Evolutionary conservation across 2,113 vertebrate genomes (phyloP), one percentile per base, ranked within the genome.

Genomic region (Salvelinus alpinus): DNA sequence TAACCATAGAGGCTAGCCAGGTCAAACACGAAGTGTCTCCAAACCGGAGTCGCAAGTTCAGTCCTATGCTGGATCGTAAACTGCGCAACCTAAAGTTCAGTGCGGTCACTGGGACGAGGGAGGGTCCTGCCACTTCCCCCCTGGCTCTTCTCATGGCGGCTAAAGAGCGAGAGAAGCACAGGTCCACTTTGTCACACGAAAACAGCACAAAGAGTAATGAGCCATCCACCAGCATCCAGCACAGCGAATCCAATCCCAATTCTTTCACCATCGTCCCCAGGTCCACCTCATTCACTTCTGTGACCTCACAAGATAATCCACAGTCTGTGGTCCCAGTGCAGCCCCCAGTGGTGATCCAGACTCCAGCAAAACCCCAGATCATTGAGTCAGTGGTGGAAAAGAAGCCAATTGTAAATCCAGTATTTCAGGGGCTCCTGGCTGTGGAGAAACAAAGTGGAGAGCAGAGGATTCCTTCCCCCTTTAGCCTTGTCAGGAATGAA

Each of bases 141-240:
- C 90, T 99, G 87, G 95, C 95, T 2, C 94, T 99, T 74, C 91
- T 99, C 24, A 88, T 94, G 80, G 97, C 97, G 0, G 97, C 97
- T 68, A 95, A 95, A 80, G 92, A 96, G 88, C 91, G 97, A 3
- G 96, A 97, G 0, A 95, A 94, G 82, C 92, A 94, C 4, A 93
- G 86, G 72, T 54, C 85, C 3, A n/a, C 6, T 71, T 59, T 85
- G 54, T 90, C 86, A 1, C 84, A 57, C 1, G 81, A 89, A 82
- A 87, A 81, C 78, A 92, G 84, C 47, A n/a, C n/a, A 22, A 87
- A 74, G 25, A 87, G 64, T 3, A 88, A 64, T 29, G 84, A 91
- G 3, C 80, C 78, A 7, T 64, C 62, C 25, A 16, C 78, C 65
- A 91, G 64, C 84, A 91, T 94, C 88, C 89, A 91, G 13, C 90